Base-by-base conservation (phyloP, 2,888 invertebrate species). In the Eutolmus rufibarbis region DNA sequence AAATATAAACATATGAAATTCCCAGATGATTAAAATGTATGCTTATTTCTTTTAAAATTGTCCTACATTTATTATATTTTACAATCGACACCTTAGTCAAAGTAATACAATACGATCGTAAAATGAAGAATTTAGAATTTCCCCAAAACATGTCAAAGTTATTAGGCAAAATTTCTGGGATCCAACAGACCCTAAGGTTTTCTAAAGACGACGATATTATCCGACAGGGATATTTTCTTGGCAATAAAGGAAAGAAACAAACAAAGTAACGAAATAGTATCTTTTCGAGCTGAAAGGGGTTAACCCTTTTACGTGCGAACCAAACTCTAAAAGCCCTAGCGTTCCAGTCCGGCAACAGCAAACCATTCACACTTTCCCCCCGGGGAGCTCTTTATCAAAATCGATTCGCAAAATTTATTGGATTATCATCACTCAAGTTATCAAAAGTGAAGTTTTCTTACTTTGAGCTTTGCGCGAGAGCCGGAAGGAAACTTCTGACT, bases 371-470 rank as follows among this genome's bases (percentile, higher is more conserved):
- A 66, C 66, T 66, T 16, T 4, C 2, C 28, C 23, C 66, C 66
- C 0, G 66, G 66, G 66, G 28, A 46, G n/a, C 79, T 79, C 79
- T 79, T 79, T 79, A 40, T 79, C 28, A 79, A 79, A 79, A 79
- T 79, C 79, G 79, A 79, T 79, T 79, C 79, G 79, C n/a, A 16
- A 51, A 76, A 79, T 79, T 79, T 79, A 79, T 79, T 79, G 79
- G 79, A 79, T 79, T 79, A 79, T 79, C 79, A 79, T 79, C 79
- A 79, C 79, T 79, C 51, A 79, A 79, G 79, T 79, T 79, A 79
- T 79, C 51, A 79, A 79, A 79, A 79, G 79, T 79, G 51, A 79
- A 79, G 79, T 79, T 79, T 79, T 40, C 51, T 79, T 79, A 34
- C 51, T 51, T 46, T 79, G 46, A 16, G 79, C 79, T 28, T 79